Base-by-base conservation (phyloP, 1,140 invertebrate species). In the Aphaenogaster rudis region DNA sequence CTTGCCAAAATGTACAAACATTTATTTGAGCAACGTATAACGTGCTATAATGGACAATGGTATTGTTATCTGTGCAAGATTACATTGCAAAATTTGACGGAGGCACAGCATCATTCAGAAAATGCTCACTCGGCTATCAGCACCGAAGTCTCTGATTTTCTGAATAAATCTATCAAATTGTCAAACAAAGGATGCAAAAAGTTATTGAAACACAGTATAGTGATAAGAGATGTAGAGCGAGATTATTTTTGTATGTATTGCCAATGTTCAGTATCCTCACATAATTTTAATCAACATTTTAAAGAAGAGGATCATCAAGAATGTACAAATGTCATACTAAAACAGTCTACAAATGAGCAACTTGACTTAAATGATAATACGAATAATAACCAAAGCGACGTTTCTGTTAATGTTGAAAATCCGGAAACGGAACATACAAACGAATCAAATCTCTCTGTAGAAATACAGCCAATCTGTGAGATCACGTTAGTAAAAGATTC, bases 21-120 rank as follows among this genome's bases (percentile, higher is more conserved):
- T 74, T 57, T 82, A 5, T 33, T 74, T 9, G 8, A 15, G 36
- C 67, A 72, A 36, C 45, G 52, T 66, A 66, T 87, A 57, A 66
- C 57, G 2, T 2, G 1, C 48, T 81, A 45, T n/a, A 45, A 79
- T 59, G 33, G 5, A 28, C 50, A 69, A 71, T 69, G 28, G 28
- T 86, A 78, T 69, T 86, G 76, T 69, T 36, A 50, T 45, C 17
- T 28, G 52, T 86, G 76, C n/a, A 61, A 17, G 4, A 21, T 0
- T 5, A 15, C 2, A 33, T 17, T 48, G 3, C 7, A 28, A 59
- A 50, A 7, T 48, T 50, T 17, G 0, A 6, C 21, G 21, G 33
- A 67, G 1, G 72, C 21, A 8, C 15, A 61, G 2, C 28, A 5
- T 61, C 52, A 69, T 13, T 42, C 4, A 3, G 1, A 63, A 77